phyloP scores from a whole-genome alignment of 2,113 vertebrate genomes.

The Macrotis lagotis region DNA sequence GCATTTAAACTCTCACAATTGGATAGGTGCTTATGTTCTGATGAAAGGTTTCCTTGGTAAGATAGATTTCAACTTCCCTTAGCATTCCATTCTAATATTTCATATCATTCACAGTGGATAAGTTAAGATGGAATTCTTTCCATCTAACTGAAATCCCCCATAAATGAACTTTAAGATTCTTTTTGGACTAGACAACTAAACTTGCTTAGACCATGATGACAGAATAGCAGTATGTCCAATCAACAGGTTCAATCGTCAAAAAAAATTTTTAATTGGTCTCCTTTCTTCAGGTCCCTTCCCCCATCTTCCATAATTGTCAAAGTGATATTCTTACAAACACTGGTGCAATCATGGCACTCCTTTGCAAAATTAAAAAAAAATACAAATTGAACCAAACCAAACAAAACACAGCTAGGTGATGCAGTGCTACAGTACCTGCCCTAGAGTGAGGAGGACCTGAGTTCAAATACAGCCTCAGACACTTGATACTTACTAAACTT shows the following conservation, averaged over 20 bases:
- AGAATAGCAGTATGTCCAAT: neutral
- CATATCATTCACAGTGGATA: neutral
- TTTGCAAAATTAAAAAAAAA: neutral
- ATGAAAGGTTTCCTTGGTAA: slow-evolving; percentile 42
- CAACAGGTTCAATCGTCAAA: slow-evolving; percentile 22
- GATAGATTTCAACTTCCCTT: slow-evolving; percentile 5
- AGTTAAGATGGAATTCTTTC: slow-evolving; percentile 1
- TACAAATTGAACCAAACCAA: no score
- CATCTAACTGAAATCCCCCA: slow-evolving; percentile 21
- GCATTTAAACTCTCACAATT: neutral
- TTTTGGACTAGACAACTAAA: slow-evolving; percentile 1
- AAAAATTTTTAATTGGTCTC: slow-evolving; percentile 57
- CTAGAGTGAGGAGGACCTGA: no score
- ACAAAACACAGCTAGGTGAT: no score
- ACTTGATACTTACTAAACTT: no score
- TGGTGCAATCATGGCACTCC: neutral
- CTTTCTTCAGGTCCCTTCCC: neutral
- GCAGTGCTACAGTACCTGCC: no score
- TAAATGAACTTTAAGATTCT: neutral
- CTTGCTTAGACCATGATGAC: neutral
- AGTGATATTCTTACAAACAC: neutral
- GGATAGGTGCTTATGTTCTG: slow-evolving; percentile 13
- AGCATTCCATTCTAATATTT: slow-evolving; percentile 23
- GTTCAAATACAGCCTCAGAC: no score
- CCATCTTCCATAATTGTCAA: neutral